phyloP scores from a whole-genome alignment of 53 echinoderm and acorn worm species.

The Echinometra lucunter region DNA sequence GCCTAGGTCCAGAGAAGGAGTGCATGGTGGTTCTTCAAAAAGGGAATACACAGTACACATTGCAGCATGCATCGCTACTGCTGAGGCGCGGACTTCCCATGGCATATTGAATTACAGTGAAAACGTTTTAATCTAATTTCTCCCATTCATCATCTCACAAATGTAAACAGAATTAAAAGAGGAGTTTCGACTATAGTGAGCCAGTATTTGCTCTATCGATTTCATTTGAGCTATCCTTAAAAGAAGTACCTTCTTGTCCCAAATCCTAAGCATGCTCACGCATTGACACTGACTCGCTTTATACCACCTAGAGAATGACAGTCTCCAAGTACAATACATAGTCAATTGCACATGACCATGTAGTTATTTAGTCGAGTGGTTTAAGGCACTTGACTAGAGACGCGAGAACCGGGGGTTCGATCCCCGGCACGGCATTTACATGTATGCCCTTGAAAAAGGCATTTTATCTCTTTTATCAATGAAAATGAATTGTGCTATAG shows the following conservation, averaged over 20 bases:
- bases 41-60: neutral
- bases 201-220: slow-evolving; percentile 9
- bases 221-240: neutral
- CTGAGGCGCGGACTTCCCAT: neutral
- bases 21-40: neutral
- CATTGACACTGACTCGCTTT: neutral
- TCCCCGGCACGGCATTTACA: too few species aligned
- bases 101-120: slow-evolving; percentile 38
- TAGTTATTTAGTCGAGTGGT: too few species aligned
- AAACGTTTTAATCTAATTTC: slow-evolving; percentile 41
- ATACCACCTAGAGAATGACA: neutral
- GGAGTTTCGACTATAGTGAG: neutral
- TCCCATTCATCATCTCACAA: neutral
- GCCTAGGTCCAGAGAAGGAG: too few species aligned
- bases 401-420: too few species aligned
- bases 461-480: too few species aligned
- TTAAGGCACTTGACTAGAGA: too few species aligned
- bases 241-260: neutral
- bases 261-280: neutral
- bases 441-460: too few species aligned
- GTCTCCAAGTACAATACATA: neutral
- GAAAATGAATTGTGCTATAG: too few species aligned
- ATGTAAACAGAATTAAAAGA: slow-evolving; percentile 19
- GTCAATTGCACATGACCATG: too few species aligned
- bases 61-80: neutral